Evolutionary conservation across 2,888 invertebrate species (phyloP).

Genomic region (Oxycera nigricornis): DNA sequence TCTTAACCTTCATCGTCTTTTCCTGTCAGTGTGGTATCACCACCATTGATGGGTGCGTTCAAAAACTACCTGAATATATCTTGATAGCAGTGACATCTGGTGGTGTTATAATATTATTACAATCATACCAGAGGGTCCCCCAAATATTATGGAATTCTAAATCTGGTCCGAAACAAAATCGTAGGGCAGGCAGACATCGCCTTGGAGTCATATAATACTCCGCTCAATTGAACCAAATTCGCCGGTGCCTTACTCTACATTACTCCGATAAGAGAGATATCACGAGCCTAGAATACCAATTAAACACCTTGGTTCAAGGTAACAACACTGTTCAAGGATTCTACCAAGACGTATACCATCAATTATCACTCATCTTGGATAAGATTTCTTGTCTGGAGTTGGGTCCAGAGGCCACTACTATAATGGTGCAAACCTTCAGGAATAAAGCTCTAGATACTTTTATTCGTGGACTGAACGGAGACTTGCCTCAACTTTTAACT

Average conservation of each 20-base stretch:
- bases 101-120: no score
- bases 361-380: neutral
- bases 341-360: conserved; percentile 40
- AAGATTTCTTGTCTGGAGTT: conserved; percentile 34
- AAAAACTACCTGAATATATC: no score
- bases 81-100: no score
- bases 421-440: conserved; percentile 17
- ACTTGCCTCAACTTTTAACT: conserved; percentile 27
- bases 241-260: conserved; percentile 38
- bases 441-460: conserved; percentile 38
- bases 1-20: no score
- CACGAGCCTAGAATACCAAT: conserved; percentile 36
- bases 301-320: conserved; percentile 33
- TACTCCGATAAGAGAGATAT: conserved; percentile 41
- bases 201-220: no score
- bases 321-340: conserved; percentile 34
- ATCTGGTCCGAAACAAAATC: no score
- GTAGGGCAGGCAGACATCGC: no score
- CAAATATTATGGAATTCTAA: no score
- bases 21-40: no score
- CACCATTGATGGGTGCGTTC: no score
- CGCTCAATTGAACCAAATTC: no score
- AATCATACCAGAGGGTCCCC: no score
- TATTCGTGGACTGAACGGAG: conserved; percentile 37
- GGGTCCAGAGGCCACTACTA: conserved; percentile 14